phyloP scores from a whole-genome alignment of 2,113 vertebrate species.

The Lipotes vexillifer region DNA sequence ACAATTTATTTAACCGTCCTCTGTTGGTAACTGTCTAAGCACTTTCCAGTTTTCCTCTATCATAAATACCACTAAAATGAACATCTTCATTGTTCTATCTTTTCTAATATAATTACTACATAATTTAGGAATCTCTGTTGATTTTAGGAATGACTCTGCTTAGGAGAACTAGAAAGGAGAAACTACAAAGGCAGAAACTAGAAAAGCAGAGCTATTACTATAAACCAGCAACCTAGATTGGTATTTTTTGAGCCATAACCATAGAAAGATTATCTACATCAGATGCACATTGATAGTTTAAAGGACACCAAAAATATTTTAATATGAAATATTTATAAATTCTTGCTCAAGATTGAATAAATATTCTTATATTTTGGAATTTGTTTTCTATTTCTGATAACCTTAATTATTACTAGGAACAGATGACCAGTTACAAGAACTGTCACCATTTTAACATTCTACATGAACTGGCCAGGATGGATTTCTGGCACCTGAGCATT shows the following conservation, averaged over 20 bases:
- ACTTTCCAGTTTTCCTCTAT: background rate
- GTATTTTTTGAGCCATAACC: background rate
- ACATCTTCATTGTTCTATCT: background rate
- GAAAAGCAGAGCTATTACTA: background rate
- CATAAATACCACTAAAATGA: slow-evolving; percentile 13
- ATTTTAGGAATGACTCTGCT: slow-evolving; percentile 8
- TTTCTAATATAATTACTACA: background rate
- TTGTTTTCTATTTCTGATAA: slow-evolving; percentile 19
- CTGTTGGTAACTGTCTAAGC: background rate
- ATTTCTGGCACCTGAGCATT: slow-evolving; percentile 43
- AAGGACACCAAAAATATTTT: background rate
- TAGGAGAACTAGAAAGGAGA: background rate
- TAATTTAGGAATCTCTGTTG: background rate
- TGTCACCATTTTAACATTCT: slow-evolving; percentile 7
- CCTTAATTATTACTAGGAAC: slow-evolving; percentile 4
- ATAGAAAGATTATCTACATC: background rate
- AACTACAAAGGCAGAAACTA: background rate
- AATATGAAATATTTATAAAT: slow-evolving; percentile 16
- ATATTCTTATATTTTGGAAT: slow-evolving; percentile 9
- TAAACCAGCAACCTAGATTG: background rate
- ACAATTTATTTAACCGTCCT: background rate
- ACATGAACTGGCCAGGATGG: background rate
- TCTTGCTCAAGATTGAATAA: background rate
- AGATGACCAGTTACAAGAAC: slow-evolving; percentile 2
- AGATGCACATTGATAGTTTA: background rate